Evolutionary conservation across 2,113 vertebrate species (phyloP), one percentile per base, ranked within the genome.

Genomic region (Pteruthius melanotis): DNA sequence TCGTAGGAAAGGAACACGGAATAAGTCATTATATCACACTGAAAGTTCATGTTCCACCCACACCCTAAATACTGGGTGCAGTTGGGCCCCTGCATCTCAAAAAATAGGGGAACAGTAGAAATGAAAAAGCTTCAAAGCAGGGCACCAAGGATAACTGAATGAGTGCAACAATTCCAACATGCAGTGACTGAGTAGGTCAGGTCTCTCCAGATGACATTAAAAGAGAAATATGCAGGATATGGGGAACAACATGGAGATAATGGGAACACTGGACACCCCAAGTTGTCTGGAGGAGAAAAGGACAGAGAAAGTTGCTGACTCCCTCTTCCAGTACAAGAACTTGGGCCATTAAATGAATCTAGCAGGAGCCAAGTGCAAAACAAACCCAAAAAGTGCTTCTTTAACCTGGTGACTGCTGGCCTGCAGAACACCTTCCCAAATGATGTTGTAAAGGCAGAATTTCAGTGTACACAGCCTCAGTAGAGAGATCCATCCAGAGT

Each of bases 221-320:
- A 45, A 64, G 31, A 72, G 31, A 71, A 91, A 24, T 64, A 76
- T 1, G 9, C 3, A 1, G 64, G 16, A 26, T 17, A 65, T 5
- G 6, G 28, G 44, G 24, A 47, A 84, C 42, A 78, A 66, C 22
- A 87, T 1, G 1, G 54, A 69, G 18, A 59, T 19, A 75, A 53
- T 0, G 1, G 21, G 37, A 77, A 7, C 0, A 0, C 31, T 0
- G 0, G 7, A 82, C 53, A 71, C 14, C 13, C 15, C 7, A 6
- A 64, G 13, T 0, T 83, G n/a, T 63, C 33, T 72, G 50, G 37
- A 88, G 18, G 6, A 71, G 13, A 91, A 33, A 52, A 49, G 11
- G 57, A 69, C 31, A 83, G 54, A 86, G 8, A 56, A 83, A 61
- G 20, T 44, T 56, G 26, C 11, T 89, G 63, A 83, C 28, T 68